These are phyloP conservation scores for Narcine bancroftii DNA, from an alignment of 2,113 vertebrate genomes.

Conservation along the genomic window DNA sequence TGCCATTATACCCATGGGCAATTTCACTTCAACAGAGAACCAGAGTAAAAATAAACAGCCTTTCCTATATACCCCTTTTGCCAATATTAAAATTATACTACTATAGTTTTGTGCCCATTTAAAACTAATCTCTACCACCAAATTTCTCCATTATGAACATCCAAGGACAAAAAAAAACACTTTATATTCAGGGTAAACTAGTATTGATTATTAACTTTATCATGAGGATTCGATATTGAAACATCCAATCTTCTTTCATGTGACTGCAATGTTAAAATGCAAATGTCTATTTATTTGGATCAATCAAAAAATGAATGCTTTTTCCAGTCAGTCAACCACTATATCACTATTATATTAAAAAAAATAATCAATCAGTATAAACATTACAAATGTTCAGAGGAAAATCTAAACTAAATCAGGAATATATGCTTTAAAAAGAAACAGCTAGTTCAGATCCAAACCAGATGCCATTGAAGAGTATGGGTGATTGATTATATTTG, in stretches of 20 bases:
- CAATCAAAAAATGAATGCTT: too few species aligned
- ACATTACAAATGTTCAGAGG: too few species aligned
- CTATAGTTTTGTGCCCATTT: background rate
- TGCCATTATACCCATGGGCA: background rate
- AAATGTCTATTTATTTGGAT: too few species aligned
- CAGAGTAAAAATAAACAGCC: background rate
- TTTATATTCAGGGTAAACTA: background rate
- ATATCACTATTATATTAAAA: too few species aligned
- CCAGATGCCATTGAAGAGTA: background rate
- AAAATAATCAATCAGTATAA: too few species aligned
- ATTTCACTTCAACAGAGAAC: background rate
- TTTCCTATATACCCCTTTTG: background rate
- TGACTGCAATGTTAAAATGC: too few species aligned
- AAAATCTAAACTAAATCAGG: too few species aligned
- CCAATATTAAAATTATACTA: background rate
- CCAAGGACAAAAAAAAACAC: background rate
- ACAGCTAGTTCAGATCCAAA: too few species aligned
- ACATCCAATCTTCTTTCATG: background rate
- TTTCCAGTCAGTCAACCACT: too few species aligned
- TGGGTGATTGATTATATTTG: background rate
- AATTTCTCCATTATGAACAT: background rate
- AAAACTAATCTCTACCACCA: background rate
- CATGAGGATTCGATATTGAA: background rate
- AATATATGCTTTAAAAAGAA: too few species aligned
- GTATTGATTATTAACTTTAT: background rate